Evolutionary conservation across 1,140 invertebrate species (phyloP), one percentile per base, ranked within the genome.

Genomic region (Camponotus pennsylvanicus): DNA sequence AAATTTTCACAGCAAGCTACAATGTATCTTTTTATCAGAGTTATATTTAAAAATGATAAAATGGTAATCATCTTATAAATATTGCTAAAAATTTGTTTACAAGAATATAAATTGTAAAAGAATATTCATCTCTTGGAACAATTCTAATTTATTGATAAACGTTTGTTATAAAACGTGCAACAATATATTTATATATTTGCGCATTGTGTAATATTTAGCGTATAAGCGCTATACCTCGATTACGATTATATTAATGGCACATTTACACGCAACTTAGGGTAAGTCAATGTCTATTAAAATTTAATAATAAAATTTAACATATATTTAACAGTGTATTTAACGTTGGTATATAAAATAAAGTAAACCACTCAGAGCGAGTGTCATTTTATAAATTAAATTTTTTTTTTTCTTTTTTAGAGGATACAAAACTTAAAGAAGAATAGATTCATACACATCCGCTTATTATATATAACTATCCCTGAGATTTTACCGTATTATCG

Each of bases 41-140:
- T 78, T 78, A 21, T 70, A 70, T 69, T 69, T 70, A 70, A 49
- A n/a, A 27, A 49, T 49, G 13, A 73, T 70, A 49, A 13, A 70
- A 27, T 70, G 2, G 27, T 45, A 45, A 32, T 27, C 1, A 42
- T 7, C 21, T 42, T 69, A 42, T 69, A 69, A 32, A 73, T 52
- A 34, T 18, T 7, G 9, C 9, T 61, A 61, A 76, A 61, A 27
- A 76, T 32, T 32, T 59, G 57, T 8, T 76, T 42, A 57, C 15
- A 61, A 27, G 15, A 59, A 32, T 11, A 61, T 13, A 59, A 76
- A 40, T 21, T 9, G 21, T 79, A 37, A 45, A 27, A 79, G 2
- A 27, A 27, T 27, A 27, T 27, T 27, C 27, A 27, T 27, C 27
- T 27, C 27, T 27, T 0, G 27, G 27, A 9, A 37, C 40, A 76